Conservation (phyloP, 2,888 invertebrate species). For the Saturnia pavonia region DNA sequence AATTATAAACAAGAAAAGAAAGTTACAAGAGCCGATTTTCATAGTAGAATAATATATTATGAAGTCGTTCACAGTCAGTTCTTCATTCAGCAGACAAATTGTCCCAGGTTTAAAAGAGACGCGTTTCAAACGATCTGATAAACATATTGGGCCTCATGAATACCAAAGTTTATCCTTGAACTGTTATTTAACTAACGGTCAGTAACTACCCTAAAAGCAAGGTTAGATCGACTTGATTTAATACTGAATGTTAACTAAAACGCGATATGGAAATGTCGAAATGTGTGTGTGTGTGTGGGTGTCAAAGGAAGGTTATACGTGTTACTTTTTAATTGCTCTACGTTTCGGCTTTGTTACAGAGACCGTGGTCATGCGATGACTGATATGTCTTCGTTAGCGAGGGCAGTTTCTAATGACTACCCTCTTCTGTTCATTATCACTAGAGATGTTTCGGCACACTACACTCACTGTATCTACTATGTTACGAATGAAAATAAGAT, state of each 20-base stretch:
- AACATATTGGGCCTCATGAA: slow-evolving; percentile 60
- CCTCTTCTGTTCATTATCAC: too few relatives aligned
- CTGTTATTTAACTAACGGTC: slow-evolving; percentile 44
- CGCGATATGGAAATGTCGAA: slow-evolving; percentile 16
- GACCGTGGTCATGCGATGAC: too few relatives aligned
- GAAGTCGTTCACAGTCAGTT: neutral
- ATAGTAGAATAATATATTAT: neutral
- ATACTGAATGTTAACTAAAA: slow-evolving; percentile 1
- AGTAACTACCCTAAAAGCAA: slow-evolving; percentile 48
- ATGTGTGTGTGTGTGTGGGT: too few relatives aligned
- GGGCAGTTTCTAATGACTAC: too few relatives aligned
- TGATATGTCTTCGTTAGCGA: too few relatives aligned
- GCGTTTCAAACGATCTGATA: slow-evolving; percentile 60
- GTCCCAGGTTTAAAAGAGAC: slow-evolving; percentile 35
- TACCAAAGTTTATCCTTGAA: slow-evolving; percentile 70
- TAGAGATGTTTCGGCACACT: too few relatives aligned
- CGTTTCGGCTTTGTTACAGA: too few relatives aligned
- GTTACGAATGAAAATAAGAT: too few relatives aligned
- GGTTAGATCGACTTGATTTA: slow-evolving; percentile 49
- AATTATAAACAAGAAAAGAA: too few relatives aligned
- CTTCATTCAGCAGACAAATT: neutral
- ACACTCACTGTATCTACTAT: too few relatives aligned
- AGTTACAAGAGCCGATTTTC: neutral
- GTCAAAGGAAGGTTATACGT: slow-evolving; percentile 19
- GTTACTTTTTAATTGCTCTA: too few relatives aligned